These are phyloP conservation scores for Drosophila equinoxialis DNA, from an alignment of 1,140 invertebrate genomes.

Conservation along the genomic window DNA sequence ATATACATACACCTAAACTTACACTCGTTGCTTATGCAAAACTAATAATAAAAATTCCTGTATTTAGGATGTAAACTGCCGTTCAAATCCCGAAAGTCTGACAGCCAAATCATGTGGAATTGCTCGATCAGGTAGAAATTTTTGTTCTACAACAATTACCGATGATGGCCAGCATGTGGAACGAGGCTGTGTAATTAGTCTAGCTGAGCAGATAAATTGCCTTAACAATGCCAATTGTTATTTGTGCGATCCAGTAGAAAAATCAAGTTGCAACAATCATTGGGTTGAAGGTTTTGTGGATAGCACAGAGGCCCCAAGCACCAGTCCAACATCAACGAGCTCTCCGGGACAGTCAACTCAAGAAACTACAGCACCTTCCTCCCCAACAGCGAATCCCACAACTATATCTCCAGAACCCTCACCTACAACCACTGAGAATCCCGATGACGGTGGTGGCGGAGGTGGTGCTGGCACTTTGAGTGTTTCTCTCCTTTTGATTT, in stretches of 20 bases:
- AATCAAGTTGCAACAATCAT: constrained; percentile 53
- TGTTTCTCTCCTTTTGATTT: constrained; percentile 41
- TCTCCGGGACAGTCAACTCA: background rate
- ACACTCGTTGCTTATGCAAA: too few relatives aligned
- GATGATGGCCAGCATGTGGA: constrained; percentile 29
- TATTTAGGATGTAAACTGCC: constrained; percentile 52
- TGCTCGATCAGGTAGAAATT: constrained; percentile 51
- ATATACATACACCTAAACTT: background rate
- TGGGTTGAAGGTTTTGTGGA: constrained; percentile 4
- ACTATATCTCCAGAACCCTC: constrained; percentile 13
- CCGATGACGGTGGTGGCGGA: constrained; percentile 23
- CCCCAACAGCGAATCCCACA: background rate
- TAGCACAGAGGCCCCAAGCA: constrained; percentile 27
- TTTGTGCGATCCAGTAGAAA: constrained; percentile 62
- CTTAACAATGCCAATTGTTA: constrained; percentile 44
- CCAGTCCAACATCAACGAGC: background rate
- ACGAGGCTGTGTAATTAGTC: constrained; percentile 52
- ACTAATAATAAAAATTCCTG: too few relatives aligned
- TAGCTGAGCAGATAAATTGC: constrained; percentile 58
- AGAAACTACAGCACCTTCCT: constrained; percentile 15
- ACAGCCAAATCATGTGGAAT: constrained; percentile 50
- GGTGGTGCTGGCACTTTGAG: constrained; percentile 31
- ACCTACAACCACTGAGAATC: constrained; percentile 50
- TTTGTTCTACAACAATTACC: constrained; percentile 53
- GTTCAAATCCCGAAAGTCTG: constrained; percentile 28